Evolutionary conservation across 1,140 invertebrate genomes (phyloP).

Genomic region (Leptonema lineaticorne): DNA sequence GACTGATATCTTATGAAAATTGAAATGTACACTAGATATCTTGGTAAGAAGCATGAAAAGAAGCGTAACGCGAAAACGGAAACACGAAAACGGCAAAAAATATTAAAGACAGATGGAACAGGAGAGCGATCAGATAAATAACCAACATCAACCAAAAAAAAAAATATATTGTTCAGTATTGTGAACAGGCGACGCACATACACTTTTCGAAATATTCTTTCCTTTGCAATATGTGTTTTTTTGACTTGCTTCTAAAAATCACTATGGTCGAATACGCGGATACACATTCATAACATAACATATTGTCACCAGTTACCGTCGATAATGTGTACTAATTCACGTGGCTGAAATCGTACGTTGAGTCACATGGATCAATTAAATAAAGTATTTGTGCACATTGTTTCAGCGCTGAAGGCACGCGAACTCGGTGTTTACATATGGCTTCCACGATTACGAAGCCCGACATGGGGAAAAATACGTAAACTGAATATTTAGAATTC

Average conservation of each 20-base stretch:
- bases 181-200: no score
- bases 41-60: background rate
- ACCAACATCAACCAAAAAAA: slow-evolving; percentile 39
- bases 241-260: background rate
- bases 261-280: background rate
- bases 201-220: slow-evolving; percentile 11
- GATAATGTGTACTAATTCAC: slow-evolving; percentile 18
- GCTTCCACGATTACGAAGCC: slow-evolving; percentile 34
- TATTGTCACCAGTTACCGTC: background rate
- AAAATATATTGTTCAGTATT: background rate
- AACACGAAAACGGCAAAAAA: slow-evolving; percentile 50
- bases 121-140: slow-evolving; percentile 45
- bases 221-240: background rate
- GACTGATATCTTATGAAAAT: background rate
- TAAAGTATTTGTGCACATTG: slow-evolving; percentile 10
- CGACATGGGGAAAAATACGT: slow-evolving; percentile 19
- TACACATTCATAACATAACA: background rate
- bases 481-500: background rate
- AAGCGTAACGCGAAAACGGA: slow-evolving; percentile 51
- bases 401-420: background rate
- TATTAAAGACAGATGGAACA: slow-evolving; percentile 52
- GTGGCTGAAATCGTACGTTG: background rate
- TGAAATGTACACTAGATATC: slow-evolving; percentile 1
- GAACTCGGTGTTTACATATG: background rate
- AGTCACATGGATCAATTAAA: slow-evolving; percentile 18